Conservation (phyloP, 2,113 vertebrate genomes). For the Lipotes vexillifer region DNA sequence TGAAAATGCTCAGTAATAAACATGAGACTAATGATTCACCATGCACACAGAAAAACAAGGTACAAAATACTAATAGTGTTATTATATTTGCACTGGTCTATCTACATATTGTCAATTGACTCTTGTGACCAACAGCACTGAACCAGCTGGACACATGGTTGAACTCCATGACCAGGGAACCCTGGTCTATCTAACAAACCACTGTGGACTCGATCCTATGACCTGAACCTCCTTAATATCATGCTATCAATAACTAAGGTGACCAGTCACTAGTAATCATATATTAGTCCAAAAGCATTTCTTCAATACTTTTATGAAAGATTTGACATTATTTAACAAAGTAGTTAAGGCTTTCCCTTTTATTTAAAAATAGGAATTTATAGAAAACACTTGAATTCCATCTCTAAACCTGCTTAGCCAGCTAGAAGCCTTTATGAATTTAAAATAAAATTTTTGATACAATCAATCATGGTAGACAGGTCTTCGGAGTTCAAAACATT, state of each 20-base stretch:
- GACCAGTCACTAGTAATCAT: neutral
- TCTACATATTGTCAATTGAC: neutral
- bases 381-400: conserved; percentile 3
- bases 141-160: neutral
- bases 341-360: neutral
- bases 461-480: neutral
- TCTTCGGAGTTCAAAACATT: neutral
- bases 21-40: neutral
- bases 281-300: neutral
- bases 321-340: neutral
- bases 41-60: neutral
- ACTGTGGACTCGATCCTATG: neutral
- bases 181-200: neutral
- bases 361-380: neutral
- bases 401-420: neutral
- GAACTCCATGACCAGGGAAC: neutral
- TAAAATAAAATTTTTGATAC: conserved; percentile 23
- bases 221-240: neutral
- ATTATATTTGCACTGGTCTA: neutral
- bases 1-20: conserved; percentile 3
- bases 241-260: neutral
- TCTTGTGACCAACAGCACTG: neutral
- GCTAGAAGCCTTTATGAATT: neutral
- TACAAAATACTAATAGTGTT: neutral
- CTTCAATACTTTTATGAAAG: neutral